Percentiles rank a stretch among this genome's conserved stretches.
Evolutionary conservation across 1,140 invertebrate genomes (phyloP).

Genomic region (Heterodera schachtii): DNA sequence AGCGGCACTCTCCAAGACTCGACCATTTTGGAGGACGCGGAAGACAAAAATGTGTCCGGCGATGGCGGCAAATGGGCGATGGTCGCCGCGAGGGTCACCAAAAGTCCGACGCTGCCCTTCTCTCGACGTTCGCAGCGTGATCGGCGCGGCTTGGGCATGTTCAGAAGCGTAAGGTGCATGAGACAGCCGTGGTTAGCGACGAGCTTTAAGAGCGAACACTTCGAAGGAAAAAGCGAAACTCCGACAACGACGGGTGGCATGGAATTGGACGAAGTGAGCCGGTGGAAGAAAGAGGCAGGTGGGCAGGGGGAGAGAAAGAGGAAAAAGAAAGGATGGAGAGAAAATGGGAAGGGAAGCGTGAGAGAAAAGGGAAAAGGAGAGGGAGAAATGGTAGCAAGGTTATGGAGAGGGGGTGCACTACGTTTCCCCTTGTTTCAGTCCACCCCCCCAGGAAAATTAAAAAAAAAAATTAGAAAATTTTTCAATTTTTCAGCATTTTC

Average conservation of each 20-base stretch:
- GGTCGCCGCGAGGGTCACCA: slow-evolving; percentile 30
- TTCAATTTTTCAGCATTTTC: slow-evolving; percentile 25
- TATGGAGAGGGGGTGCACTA: too few relatives aligned
- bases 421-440: too few relatives aligned
- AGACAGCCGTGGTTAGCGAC: slow-evolving; percentile 29
- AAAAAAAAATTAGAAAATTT: too few relatives aligned
- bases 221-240: neutral
- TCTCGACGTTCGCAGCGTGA: neutral
- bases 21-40: slow-evolving; percentile 59
- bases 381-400: too few relatives aligned
- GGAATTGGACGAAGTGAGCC: slow-evolving; percentile 32
- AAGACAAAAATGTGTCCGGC: slow-evolving; percentile 49
- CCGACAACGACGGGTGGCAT: slow-evolving; percentile 36
- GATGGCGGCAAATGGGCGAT: neutral
- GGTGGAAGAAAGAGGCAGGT: too few relatives aligned
- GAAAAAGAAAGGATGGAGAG: too few relatives aligned
- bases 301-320: too few relatives aligned
- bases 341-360: too few relatives aligned
- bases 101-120: slow-evolving; percentile 54
- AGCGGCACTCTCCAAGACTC: slow-evolving; percentile 36
- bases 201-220: neutral
- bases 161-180: slow-evolving; percentile 55
- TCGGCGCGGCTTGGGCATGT: slow-evolving; percentile 54
- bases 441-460: too few relatives aligned
- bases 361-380: too few relatives aligned